Percentiles rank a stretch among this genome's conserved stretches.
These are phyloP conservation scores for Montipora capricornis DNA, from an alignment of 64 coral and sea anemone genomes.

Conservation along the genomic window DNA sequence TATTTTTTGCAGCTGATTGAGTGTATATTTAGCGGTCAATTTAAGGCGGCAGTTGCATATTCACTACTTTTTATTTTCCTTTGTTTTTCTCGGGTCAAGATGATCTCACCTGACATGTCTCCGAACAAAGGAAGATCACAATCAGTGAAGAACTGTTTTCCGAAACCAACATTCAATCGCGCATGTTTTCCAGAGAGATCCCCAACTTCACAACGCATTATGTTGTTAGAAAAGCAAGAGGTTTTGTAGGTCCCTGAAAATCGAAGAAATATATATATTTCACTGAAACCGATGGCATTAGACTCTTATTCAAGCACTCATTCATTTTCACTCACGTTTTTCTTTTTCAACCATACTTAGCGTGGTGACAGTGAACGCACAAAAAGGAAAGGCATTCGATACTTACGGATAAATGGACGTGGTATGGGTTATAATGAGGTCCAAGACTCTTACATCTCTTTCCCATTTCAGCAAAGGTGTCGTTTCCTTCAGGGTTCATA, in stretches of 20 bases:
- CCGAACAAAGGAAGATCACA: constrained; percentile 80
- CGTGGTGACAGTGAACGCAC: not conserved
- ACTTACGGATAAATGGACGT: constrained; percentile 73
- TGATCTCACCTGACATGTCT: constrained; percentile 67
- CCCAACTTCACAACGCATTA: constrained; percentile 92
- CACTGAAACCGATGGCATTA: too few relatives aligned
- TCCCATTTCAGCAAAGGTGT: constrained; percentile 28
- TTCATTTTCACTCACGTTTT: too few relatives aligned
- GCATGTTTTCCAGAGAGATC: constrained; percentile 83
- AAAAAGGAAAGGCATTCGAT: not conserved
- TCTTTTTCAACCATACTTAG: too few relatives aligned
- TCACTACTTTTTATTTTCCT: too few relatives aligned
- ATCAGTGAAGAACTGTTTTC: constrained; percentile 77
- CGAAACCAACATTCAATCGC: constrained; percentile 74
- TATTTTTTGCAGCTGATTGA: too few relatives aligned
- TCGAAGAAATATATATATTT: not conserved
- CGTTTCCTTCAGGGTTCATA: constrained; percentile 72
- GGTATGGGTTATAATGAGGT: constrained; percentile 92
- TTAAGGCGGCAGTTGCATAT: not conserved
- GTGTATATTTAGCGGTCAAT: too few relatives aligned
- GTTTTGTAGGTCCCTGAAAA: constrained; percentile 81
- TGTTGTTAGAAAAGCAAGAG: constrained; percentile 70
- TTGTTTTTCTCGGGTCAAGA: not conserved
- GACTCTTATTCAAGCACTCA: too few relatives aligned
- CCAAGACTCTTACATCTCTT: constrained; percentile 77